Percentiles rank a stretch among this genome's conserved stretches.
These are phyloP conservation scores for Heliocidaris tuberculata DNA, from an alignment of 35 echinoderm and acorn worm species.

Conservation along the genomic window DNA sequence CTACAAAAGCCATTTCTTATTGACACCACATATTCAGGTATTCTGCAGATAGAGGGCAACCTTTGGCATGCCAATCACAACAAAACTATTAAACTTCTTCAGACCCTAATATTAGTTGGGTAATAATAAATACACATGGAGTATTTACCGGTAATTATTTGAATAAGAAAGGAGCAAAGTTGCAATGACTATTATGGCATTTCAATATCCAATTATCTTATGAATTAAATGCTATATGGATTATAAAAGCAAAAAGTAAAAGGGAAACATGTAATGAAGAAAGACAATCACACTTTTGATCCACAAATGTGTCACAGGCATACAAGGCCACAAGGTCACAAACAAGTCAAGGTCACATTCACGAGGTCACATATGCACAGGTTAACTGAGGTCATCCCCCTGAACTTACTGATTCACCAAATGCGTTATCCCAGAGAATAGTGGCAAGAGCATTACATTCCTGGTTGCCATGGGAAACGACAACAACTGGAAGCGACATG, in stretches of 20 bases:
- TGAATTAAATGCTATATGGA: neutral
- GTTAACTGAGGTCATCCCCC: neutral
- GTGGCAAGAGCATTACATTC: slow-evolving; percentile 99
- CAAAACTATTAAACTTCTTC: too few species aligned
- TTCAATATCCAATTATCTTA: neutral
- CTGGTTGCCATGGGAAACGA: slow-evolving; percentile 99
- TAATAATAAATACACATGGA: too few species aligned
- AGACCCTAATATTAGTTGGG: too few species aligned
- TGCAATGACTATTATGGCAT: neutral
- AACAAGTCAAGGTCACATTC: neutral
- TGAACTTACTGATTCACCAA: slow-evolving; percentile 98
- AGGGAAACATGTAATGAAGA: neutral
- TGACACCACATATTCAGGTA: too few species aligned
- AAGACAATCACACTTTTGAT: neutral
- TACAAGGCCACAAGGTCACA: neutral
- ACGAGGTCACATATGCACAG: neutral
- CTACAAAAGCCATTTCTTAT: neutral
- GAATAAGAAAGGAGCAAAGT: too few species aligned
- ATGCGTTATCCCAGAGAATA: slow-evolving; percentile 99
- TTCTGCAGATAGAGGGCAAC: too few species aligned
- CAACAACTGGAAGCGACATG: slow-evolving; percentile 96
- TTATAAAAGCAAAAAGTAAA: neutral
- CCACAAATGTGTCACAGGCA: neutral
- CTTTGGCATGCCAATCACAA: too few species aligned
- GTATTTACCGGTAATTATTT: too few species aligned